Conservation (phyloP, 2,113 vertebrate species). For the Chionomys nivalis region DNA sequence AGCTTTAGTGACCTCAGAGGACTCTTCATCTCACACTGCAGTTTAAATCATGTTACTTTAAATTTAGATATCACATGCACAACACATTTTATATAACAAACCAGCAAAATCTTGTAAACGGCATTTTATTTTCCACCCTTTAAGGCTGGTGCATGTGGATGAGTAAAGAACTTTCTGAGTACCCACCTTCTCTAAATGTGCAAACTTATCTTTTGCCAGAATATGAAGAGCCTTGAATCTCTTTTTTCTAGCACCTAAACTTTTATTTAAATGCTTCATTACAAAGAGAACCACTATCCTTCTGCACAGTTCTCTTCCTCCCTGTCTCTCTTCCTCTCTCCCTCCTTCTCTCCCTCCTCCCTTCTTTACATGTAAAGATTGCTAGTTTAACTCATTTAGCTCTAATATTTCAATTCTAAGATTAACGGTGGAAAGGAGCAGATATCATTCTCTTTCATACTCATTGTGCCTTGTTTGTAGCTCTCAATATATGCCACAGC, state of each 20-base stretch:
- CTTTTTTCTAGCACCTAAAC: not conserved
- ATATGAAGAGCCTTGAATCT: conserved; percentile 17
- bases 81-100: conserved; percentile 82
- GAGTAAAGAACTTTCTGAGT: conserved; percentile 66
- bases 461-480: not conserved
- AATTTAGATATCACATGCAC: conserved; percentile 82
- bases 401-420: not conserved
- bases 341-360: no score
- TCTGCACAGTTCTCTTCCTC: not conserved
- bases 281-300: not conserved
- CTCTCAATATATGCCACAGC: not conserved
- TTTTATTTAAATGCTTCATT: conserved; percentile 24
- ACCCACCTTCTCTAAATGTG: conserved; percentile 64
- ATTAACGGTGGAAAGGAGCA: not conserved
- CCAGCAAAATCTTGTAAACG: conserved; percentile 72
- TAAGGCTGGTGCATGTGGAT: conserved; percentile 45
- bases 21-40: conserved; percentile 83
- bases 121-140: conserved; percentile 71
- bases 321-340: fast-evolving
- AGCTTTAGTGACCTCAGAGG: conserved; percentile 86
- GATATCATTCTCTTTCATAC: not conserved
- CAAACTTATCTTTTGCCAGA: conserved; percentile 40
- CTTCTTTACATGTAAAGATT: conserved; percentile 13
- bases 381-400: conserved; percentile 15
- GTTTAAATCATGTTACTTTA: conserved; percentile 85